These are phyloP conservation scores for Epicampocera succincta DNA, from an alignment of 2,888 invertebrate genomes.

Conservation along the genomic window DNA sequence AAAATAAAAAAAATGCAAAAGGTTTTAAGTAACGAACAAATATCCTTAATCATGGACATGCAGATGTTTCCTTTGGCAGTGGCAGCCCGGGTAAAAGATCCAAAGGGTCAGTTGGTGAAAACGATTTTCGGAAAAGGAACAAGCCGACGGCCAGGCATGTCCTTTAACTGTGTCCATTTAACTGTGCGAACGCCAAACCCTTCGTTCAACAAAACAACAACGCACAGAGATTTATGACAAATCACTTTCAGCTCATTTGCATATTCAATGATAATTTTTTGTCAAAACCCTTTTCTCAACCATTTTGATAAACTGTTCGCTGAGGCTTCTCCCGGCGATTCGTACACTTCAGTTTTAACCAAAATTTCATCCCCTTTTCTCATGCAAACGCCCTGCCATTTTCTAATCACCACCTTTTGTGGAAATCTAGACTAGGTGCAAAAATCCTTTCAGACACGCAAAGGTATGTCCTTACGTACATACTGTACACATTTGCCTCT, in stretches of 20 bases:
- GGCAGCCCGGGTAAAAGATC: slow-evolving; percentile 29
- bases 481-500: no score
- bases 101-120: slow-evolving; percentile 44
- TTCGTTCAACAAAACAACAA: slow-evolving; percentile 8
- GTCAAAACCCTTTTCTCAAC: slow-evolving; percentile 14
- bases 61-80: slow-evolving; percentile 39
- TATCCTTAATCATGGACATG: slow-evolving; percentile 32
- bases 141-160: neutral
- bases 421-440: slow-evolving; percentile 52
- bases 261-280: slow-evolving; percentile 53
- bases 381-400: slow-evolving; percentile 62
- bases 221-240: slow-evolving; percentile 58
- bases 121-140: neutral
- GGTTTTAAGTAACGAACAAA: neutral
- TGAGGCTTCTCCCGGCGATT: neutral
- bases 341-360: slow-evolving; percentile 53
- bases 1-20: neutral
- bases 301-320: neutral
- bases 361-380: slow-evolving; percentile 48
- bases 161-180: slow-evolving; percentile 28
- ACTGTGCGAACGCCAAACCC: slow-evolving; percentile 21
- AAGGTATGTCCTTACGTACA: neutral
- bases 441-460: slow-evolving; percentile 1
- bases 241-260: slow-evolving; percentile 64
- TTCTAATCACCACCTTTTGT: slow-evolving; percentile 60